Evolutionary conservation across 2,797 vertebrate genomes (phyloP).

Genomic region (Eurystomus glaucurus): DNA sequence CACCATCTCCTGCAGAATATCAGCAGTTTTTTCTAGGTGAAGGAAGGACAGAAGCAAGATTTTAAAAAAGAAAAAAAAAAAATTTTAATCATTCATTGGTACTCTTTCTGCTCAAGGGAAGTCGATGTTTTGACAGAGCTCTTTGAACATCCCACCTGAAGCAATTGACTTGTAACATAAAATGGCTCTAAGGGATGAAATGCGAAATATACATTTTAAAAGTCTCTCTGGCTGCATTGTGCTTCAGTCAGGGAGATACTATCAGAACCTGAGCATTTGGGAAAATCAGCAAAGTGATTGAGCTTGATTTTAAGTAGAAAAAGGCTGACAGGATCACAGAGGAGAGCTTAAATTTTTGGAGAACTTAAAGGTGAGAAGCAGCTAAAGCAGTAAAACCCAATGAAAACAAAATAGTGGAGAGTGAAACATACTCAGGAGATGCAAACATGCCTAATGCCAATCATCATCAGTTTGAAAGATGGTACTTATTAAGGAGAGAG

Average conservation of each 20-base stretch:
- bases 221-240: neutral
- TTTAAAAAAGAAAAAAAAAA: neutral
- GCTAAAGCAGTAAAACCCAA: conserved; percentile 68
- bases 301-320: conserved; percentile 52
- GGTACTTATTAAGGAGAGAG: conserved; percentile 52
- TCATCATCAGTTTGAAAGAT: conserved; percentile 18
- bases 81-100: neutral
- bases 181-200: conserved; percentile 6
- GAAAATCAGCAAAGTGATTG: conserved; percentile 2
- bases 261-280: conserved; percentile 40
- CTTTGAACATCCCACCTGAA: conserved; percentile 1
- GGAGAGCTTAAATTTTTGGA: conserved; percentile 56
- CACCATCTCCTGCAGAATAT: neutral
- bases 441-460: conserved; percentile 23
- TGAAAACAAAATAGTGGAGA: conserved; percentile 69
- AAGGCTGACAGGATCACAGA: conserved; percentile 45
- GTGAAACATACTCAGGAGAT: conserved; percentile 48
- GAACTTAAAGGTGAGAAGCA: conserved; percentile 58
- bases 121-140: neutral
- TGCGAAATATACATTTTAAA: neutral
- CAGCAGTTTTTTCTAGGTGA: neutral
- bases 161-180: neutral
- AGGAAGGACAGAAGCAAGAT: neutral
- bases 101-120: neutral
- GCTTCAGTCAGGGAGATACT: conserved; percentile 16